Evolutionary conservation across 2,113 vertebrate species (phyloP), one percentile per base, ranked within the genome.

Genomic region (Synodontis membranacea): DNA sequence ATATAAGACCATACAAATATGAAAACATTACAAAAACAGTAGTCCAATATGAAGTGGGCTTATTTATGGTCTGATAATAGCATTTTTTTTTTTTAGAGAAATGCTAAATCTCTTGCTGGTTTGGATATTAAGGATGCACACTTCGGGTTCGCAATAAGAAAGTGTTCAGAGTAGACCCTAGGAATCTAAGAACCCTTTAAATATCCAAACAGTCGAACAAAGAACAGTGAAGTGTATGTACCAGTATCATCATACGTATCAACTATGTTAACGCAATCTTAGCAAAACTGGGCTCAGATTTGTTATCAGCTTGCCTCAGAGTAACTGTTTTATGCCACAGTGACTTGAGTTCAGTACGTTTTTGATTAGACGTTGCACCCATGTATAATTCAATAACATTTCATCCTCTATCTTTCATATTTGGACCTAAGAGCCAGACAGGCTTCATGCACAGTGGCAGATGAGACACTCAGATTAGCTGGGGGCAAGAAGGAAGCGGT

Each of bases 311-410:
- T 84, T 42, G 39, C 66, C 23, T 72, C n/a, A 3, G 8, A n/a
- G 28, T 31, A 39, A 31, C 21, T 81, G 50, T 70, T 81, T 70
- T 34, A 17, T 66, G 37, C 58, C 48, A 83, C 39, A 68, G n/a
- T 52, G 74, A 80, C 52, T 31, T 60, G 39, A 83, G 83, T 50
- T 87, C 80, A 82, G 48, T 50, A 83, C 68, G 44, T 54, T 56
- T 70, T 56, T 70, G 58, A 75, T 82, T 58, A 81, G 58, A 60
- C 39, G 70, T 78, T 84, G 31, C 44, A 78, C 76, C 81, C 76
- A 90, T 86, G 76, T 86, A 82, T 90, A 86, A 90, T 90, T 90
- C 85, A 90, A 72, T 84, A 78, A 86, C 74, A 86, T 82, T 88
- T 88, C 68, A 81, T 46, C 15, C 70, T 66, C 70, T 54, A 78